phyloP scores from a whole-genome alignment of 2,888 invertebrate genomes.

The Mesochorus sp. region DNA sequence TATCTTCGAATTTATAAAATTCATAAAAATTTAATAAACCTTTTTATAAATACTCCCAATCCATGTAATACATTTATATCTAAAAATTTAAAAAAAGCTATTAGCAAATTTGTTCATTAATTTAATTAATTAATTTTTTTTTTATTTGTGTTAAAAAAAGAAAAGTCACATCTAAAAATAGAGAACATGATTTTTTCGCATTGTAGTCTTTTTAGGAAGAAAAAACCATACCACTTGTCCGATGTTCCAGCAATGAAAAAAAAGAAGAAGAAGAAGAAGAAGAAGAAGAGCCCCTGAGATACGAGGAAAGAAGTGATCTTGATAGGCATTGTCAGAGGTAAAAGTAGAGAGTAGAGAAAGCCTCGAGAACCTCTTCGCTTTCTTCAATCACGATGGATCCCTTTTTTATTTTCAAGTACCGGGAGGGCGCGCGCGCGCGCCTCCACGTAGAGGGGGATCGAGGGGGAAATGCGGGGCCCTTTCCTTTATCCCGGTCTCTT shows the following conservation, averaged over 20 bases:
- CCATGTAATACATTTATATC: too few species aligned
- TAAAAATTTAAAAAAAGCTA: too few species aligned
- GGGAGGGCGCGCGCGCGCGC: conserved; percentile 23
- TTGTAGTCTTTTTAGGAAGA: conserved; percentile 6
- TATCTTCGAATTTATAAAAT: too few species aligned
- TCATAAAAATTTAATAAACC: too few species aligned
- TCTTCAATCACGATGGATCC: conserved; percentile 58
- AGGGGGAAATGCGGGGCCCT: conserved; percentile 6
- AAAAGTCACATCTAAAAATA: neutral
- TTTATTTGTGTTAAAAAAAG: too few species aligned
- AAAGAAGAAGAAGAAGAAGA: too few species aligned
- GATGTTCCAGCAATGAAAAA: conserved; percentile 26
- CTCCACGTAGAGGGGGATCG: neutral
- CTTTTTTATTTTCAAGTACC: conserved; percentile 46
- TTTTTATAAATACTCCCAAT: too few species aligned
- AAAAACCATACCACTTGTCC: conserved; percentile 46
- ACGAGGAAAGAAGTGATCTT: conserved; percentile 50
- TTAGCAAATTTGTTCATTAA: too few species aligned
- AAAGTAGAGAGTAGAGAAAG: conserved; percentile 52
- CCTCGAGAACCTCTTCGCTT: conserved; percentile 61
- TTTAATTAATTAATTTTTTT: too few species aligned
- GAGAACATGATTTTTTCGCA: neutral
- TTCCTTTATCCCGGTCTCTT: conserved; percentile 46
- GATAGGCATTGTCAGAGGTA: conserved; percentile 60
- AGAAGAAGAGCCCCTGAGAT: conserved; percentile 32